Evolutionary conservation across 2,113 vertebrate species (phyloP).

Genomic region (Emydocephalus ijimae): DNA sequence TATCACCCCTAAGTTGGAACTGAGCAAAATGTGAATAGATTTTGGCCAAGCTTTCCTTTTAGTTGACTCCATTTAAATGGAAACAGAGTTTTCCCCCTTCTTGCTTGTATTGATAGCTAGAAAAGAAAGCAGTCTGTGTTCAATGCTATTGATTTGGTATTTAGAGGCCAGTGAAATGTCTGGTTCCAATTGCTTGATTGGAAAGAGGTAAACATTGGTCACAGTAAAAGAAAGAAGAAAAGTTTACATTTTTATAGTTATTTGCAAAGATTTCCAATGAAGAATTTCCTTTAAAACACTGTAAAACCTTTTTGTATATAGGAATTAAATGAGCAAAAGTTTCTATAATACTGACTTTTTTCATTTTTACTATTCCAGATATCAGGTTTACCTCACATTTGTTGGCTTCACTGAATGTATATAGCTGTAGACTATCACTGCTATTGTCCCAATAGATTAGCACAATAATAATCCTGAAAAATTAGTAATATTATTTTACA

Average conservation of each 20-base stretch:
- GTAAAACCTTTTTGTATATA: neutral
- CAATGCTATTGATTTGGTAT: neutral
- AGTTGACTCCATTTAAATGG: constrained; percentile 16
- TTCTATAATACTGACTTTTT: neutral
- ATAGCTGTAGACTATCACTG: too few species aligned
- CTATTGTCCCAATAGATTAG: neutral
- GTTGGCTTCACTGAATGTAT: neutral
- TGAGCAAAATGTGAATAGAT: constrained; percentile 2
- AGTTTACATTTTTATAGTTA: accelerated
- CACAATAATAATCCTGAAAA: neutral
- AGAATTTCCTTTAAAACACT: neutral
- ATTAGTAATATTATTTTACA: neutral
- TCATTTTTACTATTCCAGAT: neutral
- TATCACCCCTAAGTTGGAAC: constrained; percentile 28
- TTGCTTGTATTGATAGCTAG: constrained; percentile 13
- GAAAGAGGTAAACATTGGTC: accelerated
- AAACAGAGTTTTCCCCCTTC: neutral
- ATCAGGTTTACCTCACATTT: neutral
- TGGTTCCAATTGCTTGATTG: constrained; percentile 5
- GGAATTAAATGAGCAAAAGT: constrained; percentile 13
- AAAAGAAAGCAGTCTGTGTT: constrained; percentile 17
- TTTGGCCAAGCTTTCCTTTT: constrained; percentile 19
- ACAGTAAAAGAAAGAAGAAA: neutral
- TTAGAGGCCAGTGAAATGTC: neutral
- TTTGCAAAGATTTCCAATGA: constrained; percentile 9